Evolutionary conservation across 92 coral and sea anemone genomes (phyloP).

Genomic region (Porites rus): DNA sequence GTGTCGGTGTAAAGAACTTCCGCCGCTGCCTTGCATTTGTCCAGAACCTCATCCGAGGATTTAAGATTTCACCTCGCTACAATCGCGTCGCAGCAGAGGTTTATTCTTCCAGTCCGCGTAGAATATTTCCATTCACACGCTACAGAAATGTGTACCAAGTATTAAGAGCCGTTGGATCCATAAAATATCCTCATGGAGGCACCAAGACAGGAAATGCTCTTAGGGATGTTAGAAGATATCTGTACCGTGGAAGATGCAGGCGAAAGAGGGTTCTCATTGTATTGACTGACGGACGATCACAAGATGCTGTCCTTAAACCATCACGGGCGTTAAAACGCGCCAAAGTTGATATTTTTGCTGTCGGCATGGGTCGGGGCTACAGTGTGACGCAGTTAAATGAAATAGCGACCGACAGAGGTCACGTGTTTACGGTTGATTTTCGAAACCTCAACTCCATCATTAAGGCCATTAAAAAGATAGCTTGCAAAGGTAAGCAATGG

Average conservation of each 20-base stretch:
- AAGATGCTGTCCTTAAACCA: slow-evolving; percentile 63
- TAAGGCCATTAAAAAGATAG: slow-evolving; percentile 59
- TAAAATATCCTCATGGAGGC: slow-evolving; percentile 76
- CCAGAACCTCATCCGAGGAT: slow-evolving; percentile 54
- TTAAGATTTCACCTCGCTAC: slow-evolving; percentile 64
- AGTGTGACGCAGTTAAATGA: slow-evolving; percentile 74
- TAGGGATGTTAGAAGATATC: slow-evolving; percentile 32
- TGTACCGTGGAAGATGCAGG: slow-evolving; percentile 50
- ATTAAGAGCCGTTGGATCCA: slow-evolving; percentile 60
- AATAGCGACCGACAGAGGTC: slow-evolving; percentile 74
- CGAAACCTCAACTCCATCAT: slow-evolving; percentile 66
- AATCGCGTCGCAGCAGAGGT: slow-evolving; percentile 63
- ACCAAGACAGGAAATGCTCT: slow-evolving; percentile 76
- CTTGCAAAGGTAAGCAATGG: slow-evolving; percentile 59
- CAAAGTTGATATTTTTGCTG: slow-evolving; percentile 69
- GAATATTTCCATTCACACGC: slow-evolving; percentile 53
- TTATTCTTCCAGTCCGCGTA: slow-evolving; percentile 53
- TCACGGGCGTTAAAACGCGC: slow-evolving; percentile 70
- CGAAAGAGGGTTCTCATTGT: slow-evolving; percentile 56
- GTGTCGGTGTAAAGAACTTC: slow-evolving; percentile 79
- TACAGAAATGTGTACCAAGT: slow-evolving; percentile 53
- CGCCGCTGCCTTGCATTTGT: slow-evolving; percentile 76
- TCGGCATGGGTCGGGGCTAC: slow-evolving; percentile 79
- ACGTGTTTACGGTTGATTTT: slow-evolving; percentile 71
- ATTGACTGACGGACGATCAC: slow-evolving; percentile 74